Base-by-base conservation (phyloP, 2,888 invertebrate species). In the Eutolmus rufibarbis region DNA sequence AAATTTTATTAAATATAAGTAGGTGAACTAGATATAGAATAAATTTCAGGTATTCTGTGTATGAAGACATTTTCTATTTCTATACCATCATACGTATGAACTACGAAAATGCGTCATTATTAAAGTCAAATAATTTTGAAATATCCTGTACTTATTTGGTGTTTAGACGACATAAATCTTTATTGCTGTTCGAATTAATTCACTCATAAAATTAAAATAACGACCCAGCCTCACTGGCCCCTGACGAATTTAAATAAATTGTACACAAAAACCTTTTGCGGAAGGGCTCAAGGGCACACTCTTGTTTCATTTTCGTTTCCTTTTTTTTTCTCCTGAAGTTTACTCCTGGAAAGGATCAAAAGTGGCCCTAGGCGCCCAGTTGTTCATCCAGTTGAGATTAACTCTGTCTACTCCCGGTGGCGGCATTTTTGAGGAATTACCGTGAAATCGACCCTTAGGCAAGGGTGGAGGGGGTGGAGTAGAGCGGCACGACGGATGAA, bases 241-340 rank as follows among this genome's bases (percentile, higher is more conserved):
- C 40, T 77, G 66, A 66, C 3, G 23, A 66, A 66, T 84, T 84
- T 84, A 56, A 84, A 66, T 84, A 66, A 66, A 84, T 84, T 84
- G 37, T 14, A 84, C 66, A 51, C 51, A 51, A 66, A 40, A 37
- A 84, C 82, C 57, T 84, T 84, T 66, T 66, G 23, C 51, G 51
- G 40, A 79, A 51, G 66, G 28, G 79, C 79, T 51, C 51, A 28
- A 79, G 79, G 51, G 51, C 51, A 79, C 28, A 66, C 37, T 84
- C 66, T 66, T 66, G 28, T 66, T 66, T 66, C 23, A 66, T 66
- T 51, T 51, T 51, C 51, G 23, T 66, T 51, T 51, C 51, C 23
- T 28, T 66, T 66, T 66, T 66, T 66, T 57, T 57, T 1, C 28
- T 66, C 57, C 66, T 66, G 19, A 66, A 57, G 82, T 66, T 40